Percentiles rank a stretch among this genome's conserved stretches.
Evolutionary conservation across 2,888 invertebrate genomes (phyloP).

Genomic region (Achlya flavicornis): DNA sequence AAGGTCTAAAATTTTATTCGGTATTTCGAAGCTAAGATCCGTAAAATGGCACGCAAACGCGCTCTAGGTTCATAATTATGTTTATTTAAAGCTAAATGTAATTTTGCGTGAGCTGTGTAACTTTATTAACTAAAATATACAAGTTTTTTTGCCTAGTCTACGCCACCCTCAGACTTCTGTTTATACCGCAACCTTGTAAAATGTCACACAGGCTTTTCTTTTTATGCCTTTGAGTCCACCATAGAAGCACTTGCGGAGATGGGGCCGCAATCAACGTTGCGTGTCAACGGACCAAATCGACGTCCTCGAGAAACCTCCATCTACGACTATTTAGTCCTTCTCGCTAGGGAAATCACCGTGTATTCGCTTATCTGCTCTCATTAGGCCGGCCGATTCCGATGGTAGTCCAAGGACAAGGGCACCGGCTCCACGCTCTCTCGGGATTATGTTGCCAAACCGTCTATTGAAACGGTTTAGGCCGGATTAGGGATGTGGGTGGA

Average conservation of each 20-base stretch:
- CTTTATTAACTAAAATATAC: not conserved
- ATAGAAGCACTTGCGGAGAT: constrained; percentile 6
- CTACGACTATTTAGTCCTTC: constrained; percentile 42
- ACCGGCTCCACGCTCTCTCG: constrained; percentile 34
- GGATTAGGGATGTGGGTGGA: constrained; percentile 19
- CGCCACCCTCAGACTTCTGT: not conserved
- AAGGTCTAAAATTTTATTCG: not conserved
- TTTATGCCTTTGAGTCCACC: not conserved
- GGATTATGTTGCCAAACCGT: constrained; percentile 32
- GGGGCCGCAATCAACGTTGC: constrained; percentile 29
- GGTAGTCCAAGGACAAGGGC: constrained; percentile 53
- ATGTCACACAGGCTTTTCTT: not conserved
- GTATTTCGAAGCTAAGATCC: not conserved
- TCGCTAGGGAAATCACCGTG: constrained; percentile 74
- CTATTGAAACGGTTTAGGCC: constrained; percentile 31
- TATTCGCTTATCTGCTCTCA: constrained; percentile 75
- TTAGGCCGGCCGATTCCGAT: constrained; percentile 54
- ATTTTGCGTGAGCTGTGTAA: not conserved
- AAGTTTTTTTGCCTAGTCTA: not conserved
- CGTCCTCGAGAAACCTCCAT: constrained; percentile 35
- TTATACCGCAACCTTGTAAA: not conserved
- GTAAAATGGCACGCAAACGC: too few species aligned
- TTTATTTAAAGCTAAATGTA: not conserved
- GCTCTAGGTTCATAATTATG: too few species aligned
- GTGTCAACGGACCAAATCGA: constrained; percentile 47